Evolutionary conservation across 2,888 invertebrate genomes (phyloP).

Genomic region (Andrena bucephala): DNA sequence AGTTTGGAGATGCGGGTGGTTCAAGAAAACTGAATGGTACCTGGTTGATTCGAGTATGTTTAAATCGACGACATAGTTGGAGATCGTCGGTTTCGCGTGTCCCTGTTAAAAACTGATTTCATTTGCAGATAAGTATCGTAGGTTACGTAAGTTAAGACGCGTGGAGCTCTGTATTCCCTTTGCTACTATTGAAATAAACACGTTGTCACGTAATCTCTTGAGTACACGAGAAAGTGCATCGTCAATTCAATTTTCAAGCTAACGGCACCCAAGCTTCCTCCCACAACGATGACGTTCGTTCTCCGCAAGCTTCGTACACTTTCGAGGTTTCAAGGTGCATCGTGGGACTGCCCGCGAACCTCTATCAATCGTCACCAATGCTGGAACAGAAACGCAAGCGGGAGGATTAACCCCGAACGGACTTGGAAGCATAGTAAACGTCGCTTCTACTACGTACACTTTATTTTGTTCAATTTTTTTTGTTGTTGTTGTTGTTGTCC

Average conservation of each 20-base stretch:
- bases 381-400: neutral
- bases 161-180: slow-evolving; percentile 24
- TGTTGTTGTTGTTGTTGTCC: slow-evolving; percentile 61
- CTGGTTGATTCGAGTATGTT: no score
- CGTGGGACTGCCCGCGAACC: neutral
- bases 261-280: neutral
- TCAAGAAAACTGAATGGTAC: slow-evolving; percentile 52
- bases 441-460: slow-evolving; percentile 75
- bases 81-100: neutral
- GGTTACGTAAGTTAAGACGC: slow-evolving; percentile 35
- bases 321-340: neutral
- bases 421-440: slow-evolving; percentile 42
- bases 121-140: slow-evolving; percentile 1
- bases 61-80: neutral
- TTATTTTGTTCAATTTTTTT: slow-evolving; percentile 69
- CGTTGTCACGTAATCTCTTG: slow-evolving; percentile 13
- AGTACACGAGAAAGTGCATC: neutral
- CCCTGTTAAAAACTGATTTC: neutral
- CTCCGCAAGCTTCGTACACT: neutral
- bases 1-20: slow-evolving; percentile 73
- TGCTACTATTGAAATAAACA: slow-evolving; percentile 54
- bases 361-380: neutral
- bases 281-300: neutral
- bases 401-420: slow-evolving; percentile 42
- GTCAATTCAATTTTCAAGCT: neutral